These are phyloP conservation scores for Thalassarche chlororhynchos DNA, from an alignment of 2,113 vertebrate genomes.

Conservation along the genomic window DNA sequence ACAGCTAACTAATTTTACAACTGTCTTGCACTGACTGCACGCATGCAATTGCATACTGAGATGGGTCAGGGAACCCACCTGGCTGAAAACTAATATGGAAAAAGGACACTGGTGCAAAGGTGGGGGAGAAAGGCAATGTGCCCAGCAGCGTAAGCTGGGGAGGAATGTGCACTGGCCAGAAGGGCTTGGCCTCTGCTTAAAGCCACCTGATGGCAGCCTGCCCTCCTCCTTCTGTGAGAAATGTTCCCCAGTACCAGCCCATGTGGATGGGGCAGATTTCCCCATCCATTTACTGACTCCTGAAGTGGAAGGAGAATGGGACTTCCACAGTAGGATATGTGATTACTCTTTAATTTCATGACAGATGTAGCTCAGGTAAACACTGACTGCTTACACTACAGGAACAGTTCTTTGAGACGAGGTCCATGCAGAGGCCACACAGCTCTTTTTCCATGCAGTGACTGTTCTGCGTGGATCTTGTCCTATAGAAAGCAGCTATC, in stretches of 20 bases:
- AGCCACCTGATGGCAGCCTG: background rate
- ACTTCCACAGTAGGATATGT: background rate
- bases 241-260: background rate
- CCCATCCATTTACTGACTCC: background rate
- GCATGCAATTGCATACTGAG: background rate
- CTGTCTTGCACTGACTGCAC: background rate
- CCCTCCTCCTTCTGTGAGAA: background rate
- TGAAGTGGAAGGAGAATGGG: background rate
- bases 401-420: background rate
- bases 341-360: background rate
- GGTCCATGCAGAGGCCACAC: background rate
- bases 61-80: background rate
- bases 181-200: background rate
- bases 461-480: background rate
- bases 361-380: background rate
- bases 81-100: background rate
- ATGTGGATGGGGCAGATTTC: background rate
- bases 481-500: background rate
- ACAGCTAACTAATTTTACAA: constrained; percentile 9
- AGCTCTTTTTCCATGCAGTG: background rate
- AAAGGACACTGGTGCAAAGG: background rate
- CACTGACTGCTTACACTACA: no score
- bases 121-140: background rate
- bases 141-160: accelerated
- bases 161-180: background rate